Percentiles rank a stretch among this genome's conserved stretches.
phyloP scores from a whole-genome alignment of 2,797 vertebrate species.

The Cephalopachus bancanus region DNA sequence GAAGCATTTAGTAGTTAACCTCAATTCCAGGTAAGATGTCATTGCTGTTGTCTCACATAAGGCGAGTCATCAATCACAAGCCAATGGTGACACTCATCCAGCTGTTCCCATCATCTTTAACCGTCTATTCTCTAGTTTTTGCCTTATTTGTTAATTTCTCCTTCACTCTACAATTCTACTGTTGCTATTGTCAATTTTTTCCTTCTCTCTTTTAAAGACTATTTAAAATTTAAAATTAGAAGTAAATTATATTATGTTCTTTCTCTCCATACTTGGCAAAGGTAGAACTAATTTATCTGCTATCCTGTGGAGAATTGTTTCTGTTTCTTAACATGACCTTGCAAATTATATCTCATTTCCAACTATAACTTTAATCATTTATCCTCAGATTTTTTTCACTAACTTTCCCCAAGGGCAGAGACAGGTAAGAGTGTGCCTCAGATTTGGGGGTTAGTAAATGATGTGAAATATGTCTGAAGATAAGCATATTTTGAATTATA shows the following conservation, averaged over 20 bases:
- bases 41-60: background rate
- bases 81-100: background rate
- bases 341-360: background rate
- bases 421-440: background rate
- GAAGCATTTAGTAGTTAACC: background rate
- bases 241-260: background rate
- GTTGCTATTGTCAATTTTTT: background rate
- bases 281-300: background rate
- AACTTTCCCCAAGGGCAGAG: background rate
- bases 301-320: background rate
- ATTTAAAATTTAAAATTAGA: conserved; percentile 14
- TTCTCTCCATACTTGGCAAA: background rate
- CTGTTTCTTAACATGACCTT: conserved; percentile 10
- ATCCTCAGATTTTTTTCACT: background rate
- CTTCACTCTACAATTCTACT: background rate
- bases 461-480: background rate
- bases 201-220: conserved; percentile 30
- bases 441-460: background rate
- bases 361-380: background rate
- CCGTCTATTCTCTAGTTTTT: background rate
- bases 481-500: background rate
- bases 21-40: background rate
- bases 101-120: background rate
- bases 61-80: background rate
- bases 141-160: background rate